phyloP scores from a whole-genome alignment of 1,140 invertebrate species.

The Potamilus streckersoni region DNA sequence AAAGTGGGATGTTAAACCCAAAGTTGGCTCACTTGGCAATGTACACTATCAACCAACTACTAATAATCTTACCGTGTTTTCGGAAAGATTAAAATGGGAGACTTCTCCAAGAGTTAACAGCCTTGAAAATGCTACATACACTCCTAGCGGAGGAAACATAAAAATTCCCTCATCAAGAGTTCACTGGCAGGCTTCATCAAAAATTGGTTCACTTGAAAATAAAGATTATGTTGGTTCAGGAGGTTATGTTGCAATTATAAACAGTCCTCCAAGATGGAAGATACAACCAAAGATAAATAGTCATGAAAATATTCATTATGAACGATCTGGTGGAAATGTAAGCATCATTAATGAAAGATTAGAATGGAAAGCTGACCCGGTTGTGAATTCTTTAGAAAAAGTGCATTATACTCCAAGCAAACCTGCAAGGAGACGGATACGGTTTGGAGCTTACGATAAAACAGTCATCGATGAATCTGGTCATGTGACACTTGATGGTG shows the following conservation, averaged over 20 bases:
- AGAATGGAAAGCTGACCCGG: slow-evolving; percentile 72
- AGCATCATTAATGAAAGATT: slow-evolving; percentile 36
- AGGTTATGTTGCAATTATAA: slow-evolving; percentile 60
- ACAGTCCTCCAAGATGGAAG: slow-evolving; percentile 71
- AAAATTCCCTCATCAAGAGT: slow-evolving; percentile 5
- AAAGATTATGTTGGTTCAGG: slow-evolving; percentile 71
- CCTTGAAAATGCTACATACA: slow-evolving; percentile 49
- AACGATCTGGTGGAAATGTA: slow-evolving; percentile 1
- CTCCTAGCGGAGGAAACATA: slow-evolving; percentile 22
- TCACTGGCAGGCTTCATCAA: slow-evolving; percentile 57
- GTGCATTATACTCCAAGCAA: slow-evolving; percentile 23
- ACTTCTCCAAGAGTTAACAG: slow-evolving; percentile 65
- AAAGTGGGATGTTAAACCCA: slow-evolving; percentile 39
- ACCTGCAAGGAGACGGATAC: background rate
- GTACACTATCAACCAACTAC: slow-evolving; percentile 37
- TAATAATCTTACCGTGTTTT: slow-evolving; percentile 36
- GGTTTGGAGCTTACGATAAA: too few species aligned
- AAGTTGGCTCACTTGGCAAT: slow-evolving; percentile 53
- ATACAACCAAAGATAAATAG: slow-evolving; percentile 29
- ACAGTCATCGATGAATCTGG: too few species aligned
- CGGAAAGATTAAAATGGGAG: slow-evolving; percentile 33
- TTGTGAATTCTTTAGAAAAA: slow-evolving; percentile 94
- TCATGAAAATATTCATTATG: too few species aligned
- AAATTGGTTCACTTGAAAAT: slow-evolving; percentile 91
- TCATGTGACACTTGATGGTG: too few species aligned